phyloP scores from a whole-genome alignment of 2,113 vertebrate species.

The Chlamydotis undulata region DNA sequence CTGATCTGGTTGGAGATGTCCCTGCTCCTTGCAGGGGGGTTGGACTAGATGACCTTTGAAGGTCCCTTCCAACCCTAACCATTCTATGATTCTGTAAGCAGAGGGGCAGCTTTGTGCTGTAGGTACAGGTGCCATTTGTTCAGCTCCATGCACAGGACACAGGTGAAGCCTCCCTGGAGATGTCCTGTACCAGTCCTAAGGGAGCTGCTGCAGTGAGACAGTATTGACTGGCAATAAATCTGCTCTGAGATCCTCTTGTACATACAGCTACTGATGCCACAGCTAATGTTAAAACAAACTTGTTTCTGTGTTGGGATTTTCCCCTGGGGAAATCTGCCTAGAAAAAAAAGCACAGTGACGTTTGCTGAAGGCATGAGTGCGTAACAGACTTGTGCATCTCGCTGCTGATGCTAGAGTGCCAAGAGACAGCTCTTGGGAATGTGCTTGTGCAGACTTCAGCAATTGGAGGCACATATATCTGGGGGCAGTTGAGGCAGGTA shows the following conservation, averaged over 20 bases:
- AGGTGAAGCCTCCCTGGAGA: neutral
- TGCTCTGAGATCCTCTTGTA: no score
- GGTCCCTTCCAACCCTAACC: no score
- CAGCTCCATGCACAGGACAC: accelerated
- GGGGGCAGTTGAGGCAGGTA: no score
- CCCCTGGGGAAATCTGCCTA: neutral
- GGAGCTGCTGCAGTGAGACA: neutral
- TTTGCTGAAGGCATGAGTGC: neutral
- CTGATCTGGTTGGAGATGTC: no score
- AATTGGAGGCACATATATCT: neutral
- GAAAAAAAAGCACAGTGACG: neutral
- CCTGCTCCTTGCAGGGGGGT: no score
- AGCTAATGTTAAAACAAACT: neutral
- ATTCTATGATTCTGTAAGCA: neutral
- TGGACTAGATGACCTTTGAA: no score
- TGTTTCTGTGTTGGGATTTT: neutral
- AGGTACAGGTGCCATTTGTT: neutral
- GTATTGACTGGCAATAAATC: neutral
- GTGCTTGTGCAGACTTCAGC: neutral
- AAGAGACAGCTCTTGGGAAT: accelerated
- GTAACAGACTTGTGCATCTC: no score
- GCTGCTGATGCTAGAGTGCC: neutral
- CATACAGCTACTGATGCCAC: neutral
- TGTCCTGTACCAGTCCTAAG: accelerated
- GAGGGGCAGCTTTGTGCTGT: neutral